Percentiles rank a stretch among this genome's conserved stretches.
Conservation (phyloP, 2,888 invertebrate genomes). For the Parthenolecanium corni region DNA sequence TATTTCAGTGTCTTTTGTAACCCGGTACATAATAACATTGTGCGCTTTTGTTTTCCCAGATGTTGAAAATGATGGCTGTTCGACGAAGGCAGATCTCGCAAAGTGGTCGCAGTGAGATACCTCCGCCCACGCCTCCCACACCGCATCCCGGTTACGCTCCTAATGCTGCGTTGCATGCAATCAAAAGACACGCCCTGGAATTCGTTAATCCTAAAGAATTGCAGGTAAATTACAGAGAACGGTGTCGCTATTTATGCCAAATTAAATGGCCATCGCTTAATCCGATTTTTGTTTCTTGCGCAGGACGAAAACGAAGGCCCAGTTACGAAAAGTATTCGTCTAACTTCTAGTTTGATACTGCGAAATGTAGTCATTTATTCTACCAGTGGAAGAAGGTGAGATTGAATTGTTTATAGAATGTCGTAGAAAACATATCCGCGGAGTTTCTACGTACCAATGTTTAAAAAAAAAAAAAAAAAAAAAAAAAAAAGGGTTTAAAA, state of each 20-base stretch:
- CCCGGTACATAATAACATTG: constrained; percentile 2
- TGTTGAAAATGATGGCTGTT: constrained; percentile 53
- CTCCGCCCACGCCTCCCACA: constrained; percentile 47
- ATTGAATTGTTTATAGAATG: no score
- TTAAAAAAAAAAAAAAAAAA: no score
- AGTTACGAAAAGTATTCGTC: constrained; percentile 94
- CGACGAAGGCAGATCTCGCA: constrained; percentile 50
- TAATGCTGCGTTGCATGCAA: constrained; percentile 93
- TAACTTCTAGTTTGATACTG: constrained; percentile 91
- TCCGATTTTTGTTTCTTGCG: constrained; percentile 36
- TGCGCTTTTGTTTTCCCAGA: constrained; percentile 42
- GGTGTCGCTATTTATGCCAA: not conserved
- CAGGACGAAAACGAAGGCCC: constrained; percentile 98
- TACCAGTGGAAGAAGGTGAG: constrained; percentile 73
- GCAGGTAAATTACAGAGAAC: constrained; percentile 50
- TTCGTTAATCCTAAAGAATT: constrained; percentile 81
- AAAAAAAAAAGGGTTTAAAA: not conserved
- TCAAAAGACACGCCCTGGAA: constrained; percentile 85
- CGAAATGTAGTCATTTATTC: constrained; percentile 96
- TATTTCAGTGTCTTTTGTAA: no score
- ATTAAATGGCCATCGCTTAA: not conserved
- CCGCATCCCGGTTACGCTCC: constrained; percentile 80
- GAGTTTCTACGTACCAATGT: no score
- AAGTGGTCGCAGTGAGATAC: constrained; percentile 44
- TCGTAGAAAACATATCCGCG: no score